These are phyloP conservation scores for Momotus momota DNA, from an alignment of 2,797 vertebrate genomes.

Conservation along the genomic window DNA sequence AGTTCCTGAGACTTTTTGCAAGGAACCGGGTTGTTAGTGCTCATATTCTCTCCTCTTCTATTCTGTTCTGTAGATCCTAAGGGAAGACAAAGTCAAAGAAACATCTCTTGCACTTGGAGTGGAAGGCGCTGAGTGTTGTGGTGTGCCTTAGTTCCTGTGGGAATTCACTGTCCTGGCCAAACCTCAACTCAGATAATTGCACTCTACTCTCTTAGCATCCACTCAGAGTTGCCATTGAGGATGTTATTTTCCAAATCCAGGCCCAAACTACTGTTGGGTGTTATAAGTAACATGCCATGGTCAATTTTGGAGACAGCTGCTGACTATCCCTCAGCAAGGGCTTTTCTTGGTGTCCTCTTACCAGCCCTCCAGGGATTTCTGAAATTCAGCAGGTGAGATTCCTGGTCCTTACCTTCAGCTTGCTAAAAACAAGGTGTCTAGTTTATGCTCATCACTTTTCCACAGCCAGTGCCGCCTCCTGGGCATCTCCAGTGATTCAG, in stretches of 20 bases:
- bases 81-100: slow-evolving; percentile 61
- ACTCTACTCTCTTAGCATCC: slow-evolving; percentile 15
- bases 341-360: neutral
- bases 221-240: neutral
- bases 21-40: slow-evolving; percentile 12
- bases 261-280: neutral
- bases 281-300: neutral
- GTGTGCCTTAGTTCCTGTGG: slow-evolving; percentile 68
- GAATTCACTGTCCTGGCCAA: slow-evolving; percentile 56
- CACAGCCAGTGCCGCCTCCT: slow-evolving; percentile 21
- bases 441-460: neutral
- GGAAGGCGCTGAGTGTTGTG: slow-evolving; percentile 64
- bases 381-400: neutral
- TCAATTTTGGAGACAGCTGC: neutral
- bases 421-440: slow-evolving; percentile 13
- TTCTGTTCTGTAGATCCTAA: slow-evolving; percentile 43
- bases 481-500: slow-evolving; percentile 63
- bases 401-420: neutral
- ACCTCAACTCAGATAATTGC: slow-evolving; percentile 50
- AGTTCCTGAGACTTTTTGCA: slow-evolving; percentile 59
- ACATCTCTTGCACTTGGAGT: neutral
- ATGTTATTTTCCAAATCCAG: neutral
- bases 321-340: neutral
- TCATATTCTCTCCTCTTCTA: slow-evolving; percentile 4
- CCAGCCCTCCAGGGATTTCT: neutral